Conservation (phyloP, 2,113 vertebrate species). For the Syrrhaptes paradoxus region DNA sequence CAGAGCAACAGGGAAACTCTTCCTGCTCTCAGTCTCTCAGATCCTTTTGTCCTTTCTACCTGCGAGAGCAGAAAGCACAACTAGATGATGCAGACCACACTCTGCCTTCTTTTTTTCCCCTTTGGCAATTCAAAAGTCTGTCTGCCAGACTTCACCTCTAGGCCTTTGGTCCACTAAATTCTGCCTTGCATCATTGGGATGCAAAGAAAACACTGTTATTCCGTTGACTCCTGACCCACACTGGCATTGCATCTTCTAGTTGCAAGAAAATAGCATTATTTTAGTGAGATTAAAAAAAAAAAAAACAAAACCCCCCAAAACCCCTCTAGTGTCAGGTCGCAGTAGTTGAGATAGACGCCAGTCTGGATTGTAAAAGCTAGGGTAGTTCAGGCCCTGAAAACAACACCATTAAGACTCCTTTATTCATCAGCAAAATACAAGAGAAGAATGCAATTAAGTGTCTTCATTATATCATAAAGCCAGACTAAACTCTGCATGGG, state of each 20-base stretch:
- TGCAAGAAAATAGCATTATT: background rate
- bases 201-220: background rate
- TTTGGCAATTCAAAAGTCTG: background rate
- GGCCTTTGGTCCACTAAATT: background rate
- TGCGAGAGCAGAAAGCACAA: background rate
- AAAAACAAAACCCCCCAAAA: no score
- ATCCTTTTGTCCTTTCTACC: background rate
- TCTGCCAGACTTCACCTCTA: background rate
- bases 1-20: background rate
- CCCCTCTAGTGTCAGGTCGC: background rate
- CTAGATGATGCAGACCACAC: background rate
- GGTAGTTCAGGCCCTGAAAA: background rate
- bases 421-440: background rate
- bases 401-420: background rate
- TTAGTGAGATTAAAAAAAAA: background rate
- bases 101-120: background rate
- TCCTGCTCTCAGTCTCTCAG: background rate
- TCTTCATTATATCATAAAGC: background rate
- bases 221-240: background rate
- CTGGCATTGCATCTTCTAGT: background rate
- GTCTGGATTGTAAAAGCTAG: background rate
- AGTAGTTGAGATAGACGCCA: background rate
- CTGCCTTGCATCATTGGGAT: background rate
- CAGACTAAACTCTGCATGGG: background rate
- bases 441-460: background rate